Evolutionary conservation across 2,797 vertebrate genomes (phyloP), one percentile per base, ranked within the genome.

Genomic region (Premnoplex brunnescens): DNA sequence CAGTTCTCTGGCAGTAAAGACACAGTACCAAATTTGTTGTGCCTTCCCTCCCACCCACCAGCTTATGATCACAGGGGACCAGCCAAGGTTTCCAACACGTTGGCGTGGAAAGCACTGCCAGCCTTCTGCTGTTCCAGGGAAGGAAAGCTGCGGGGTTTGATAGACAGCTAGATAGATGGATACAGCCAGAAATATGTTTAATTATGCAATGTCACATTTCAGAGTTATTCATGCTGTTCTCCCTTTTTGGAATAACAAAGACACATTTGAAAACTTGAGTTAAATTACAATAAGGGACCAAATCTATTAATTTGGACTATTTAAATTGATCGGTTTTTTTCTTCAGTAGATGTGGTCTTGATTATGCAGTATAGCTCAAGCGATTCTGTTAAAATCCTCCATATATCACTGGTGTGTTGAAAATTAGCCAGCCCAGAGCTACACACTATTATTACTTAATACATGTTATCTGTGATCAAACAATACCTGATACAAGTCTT

Each of bases 361-460:
- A 88, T 41, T 78, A 52, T 46, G 71, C 92, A 90, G 64, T 55
- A 28, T 74, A 85, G 89, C 82, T 92, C 89, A 68, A 91, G 67
- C 23, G 58, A 68, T 75, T 37, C 80, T 64, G 28, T 91, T 95
- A 84, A 95, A 94, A 66, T 36, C 59, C 87, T 82, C 90, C 74
- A 83, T 67, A 94, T 87, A 85, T 48, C 94, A 79, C 93, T 83
- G 69, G 68, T 46, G 24, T 48, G 46, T 28, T 89, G 71, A 90
- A 97, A 98, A 97, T 75, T 15, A 77, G 66, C 88, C 95, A 93
- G 73, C 81, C 59, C 7, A 56, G 85, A 95, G 60, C 95, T 91
- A 82, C 80, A 77, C 78, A 32, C 8, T 60, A 8, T 88, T 63
- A 71, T n/a, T 88, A 39, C 83, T 94, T 85, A 95, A 94, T 93